Evolutionary conservation across 2,888 invertebrate genomes (phyloP), one percentile per base, ranked within the genome.

Genomic region (Agrochola circellaris): DNA sequence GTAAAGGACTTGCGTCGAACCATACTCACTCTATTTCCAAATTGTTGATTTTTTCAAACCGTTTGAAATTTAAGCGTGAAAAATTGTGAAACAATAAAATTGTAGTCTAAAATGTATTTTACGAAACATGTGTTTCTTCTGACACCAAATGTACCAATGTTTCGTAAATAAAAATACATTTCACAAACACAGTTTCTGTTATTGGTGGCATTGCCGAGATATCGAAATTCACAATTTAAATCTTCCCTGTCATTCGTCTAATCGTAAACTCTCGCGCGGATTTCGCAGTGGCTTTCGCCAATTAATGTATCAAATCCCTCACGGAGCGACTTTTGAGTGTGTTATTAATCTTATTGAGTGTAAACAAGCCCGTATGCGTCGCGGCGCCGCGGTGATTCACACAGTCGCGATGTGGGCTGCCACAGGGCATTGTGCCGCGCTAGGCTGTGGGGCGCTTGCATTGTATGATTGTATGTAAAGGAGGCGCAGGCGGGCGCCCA

Each of bases 401-500:
- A 93, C 93, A 93, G 92, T 94, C 89, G 94, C 94, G 93, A 95
- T 95, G 96, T 96, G 95, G 96, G 96, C 91, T 93, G 95, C 85
- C 88, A 86, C 88, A 88, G 89, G 90, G 91, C 89, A 91, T 92
- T 92, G 91, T 92, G 91, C 87, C 87, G 89, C 79, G 89, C 90
- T 89, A 90, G 88, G 88, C 89, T 87, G 86, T 86, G 89, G 87
- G 89, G 91, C 90, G 90, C 93, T 88, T 91, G 92, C 91, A 93
- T 92, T 92, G 92, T 92, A 89, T 91, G 93, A 96, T 96, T 96
- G 96, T 96, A 96, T 96, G 96, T 92, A 95, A 96, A 96, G 94
- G 90, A 96, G 96, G 94, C 93, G 93, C 92, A 93, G 94, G 94
- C 95, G 94, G 93, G 90, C 94, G 93, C 93, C 93, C 94, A 91